phyloP scores from a whole-genome alignment of 2,888 invertebrate genomes.

The Exephanes ischioxanthus region DNA sequence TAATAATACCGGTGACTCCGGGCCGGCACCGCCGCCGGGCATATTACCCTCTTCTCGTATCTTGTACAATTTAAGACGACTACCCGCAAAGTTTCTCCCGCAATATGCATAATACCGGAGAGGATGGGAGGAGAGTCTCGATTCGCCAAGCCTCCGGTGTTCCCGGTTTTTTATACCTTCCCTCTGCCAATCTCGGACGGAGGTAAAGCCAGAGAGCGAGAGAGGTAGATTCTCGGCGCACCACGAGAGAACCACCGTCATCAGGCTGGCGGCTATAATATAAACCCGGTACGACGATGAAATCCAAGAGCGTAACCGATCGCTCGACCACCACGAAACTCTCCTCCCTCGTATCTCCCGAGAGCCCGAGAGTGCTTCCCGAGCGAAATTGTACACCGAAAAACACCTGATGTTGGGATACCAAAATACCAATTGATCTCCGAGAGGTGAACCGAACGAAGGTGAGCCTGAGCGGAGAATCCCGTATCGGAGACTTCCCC shows the following conservation, averaged over 20 bases:
- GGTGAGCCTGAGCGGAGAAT: not conserved
- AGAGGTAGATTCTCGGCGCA: constrained; percentile 41
- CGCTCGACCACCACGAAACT: constrained; percentile 66
- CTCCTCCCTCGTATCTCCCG: constrained; percentile 20
- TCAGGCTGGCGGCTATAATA: constrained; percentile 57
- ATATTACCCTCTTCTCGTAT: constrained; percentile 51
- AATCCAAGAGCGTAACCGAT: constrained; percentile 69
- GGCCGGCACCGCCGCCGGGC: not conserved
- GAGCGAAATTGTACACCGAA: constrained; percentile 59
- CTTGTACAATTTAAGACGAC: constrained; percentile 62
- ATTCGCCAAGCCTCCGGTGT: constrained; percentile 49
- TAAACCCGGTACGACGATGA: constrained; percentile 58
- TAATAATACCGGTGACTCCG: constrained; percentile 45
- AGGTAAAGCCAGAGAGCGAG: not conserved
- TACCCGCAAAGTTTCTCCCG: constrained; percentile 44
- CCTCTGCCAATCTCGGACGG: not conserved
- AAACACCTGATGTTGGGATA: constrained; percentile 58
- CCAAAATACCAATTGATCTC: constrained; percentile 14
- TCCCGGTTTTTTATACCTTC: constrained; percentile 41
- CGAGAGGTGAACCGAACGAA: not conserved
- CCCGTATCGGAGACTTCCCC: too few relatives aligned
- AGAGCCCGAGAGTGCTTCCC: constrained; percentile 29
- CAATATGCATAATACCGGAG: constrained; percentile 19
- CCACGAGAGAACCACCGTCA: constrained; percentile 23
- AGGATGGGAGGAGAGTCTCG: constrained; percentile 33